Percentiles rank a stretch among this genome's conserved stretches.
Conservation (phyloP, 2,113 vertebrate genomes). For the Phyllopteryx taeniolatus region DNA sequence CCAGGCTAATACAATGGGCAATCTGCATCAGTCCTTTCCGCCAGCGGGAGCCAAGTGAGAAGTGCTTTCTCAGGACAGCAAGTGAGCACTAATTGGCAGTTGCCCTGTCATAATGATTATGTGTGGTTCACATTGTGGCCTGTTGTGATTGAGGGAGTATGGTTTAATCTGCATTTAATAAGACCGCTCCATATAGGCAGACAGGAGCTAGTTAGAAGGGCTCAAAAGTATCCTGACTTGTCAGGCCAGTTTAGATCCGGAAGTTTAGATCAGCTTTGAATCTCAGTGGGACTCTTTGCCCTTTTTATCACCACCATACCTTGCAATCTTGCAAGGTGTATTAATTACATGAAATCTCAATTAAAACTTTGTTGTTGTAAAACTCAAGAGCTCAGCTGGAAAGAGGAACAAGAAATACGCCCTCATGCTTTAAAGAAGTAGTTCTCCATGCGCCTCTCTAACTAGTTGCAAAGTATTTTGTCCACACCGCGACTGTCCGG, state of each 20-base stretch:
- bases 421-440: background rate
- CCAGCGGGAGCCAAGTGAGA: constrained; percentile 52
- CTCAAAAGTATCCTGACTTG: constrained; percentile 38
- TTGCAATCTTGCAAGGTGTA: constrained; percentile 7
- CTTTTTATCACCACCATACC: constrained; percentile 11
- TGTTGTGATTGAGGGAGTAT: constrained; percentile 68
- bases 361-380: background rate
- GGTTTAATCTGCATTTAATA: constrained; percentile 80
- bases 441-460: background rate
- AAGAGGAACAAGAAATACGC: background rate
- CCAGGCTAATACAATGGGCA: constrained; percentile 60
- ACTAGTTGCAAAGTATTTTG: too few species aligned
- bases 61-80: constrained; percentile 69
- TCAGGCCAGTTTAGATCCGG: constrained; percentile 23
- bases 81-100: constrained; percentile 71
- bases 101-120: constrained; percentile 66
- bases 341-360: constrained; percentile 24
- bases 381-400: too few species aligned
- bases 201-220: constrained; percentile 53
- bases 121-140: constrained; percentile 55
- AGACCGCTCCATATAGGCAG: constrained; percentile 66
- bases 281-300: constrained; percentile 9
- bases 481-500: too few species aligned
- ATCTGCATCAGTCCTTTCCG: constrained; percentile 59
- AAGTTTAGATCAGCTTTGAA: constrained; percentile 9